Percentiles rank a stretch among this genome's conserved stretches.
phyloP scores from a whole-genome alignment of 2,797 vertebrate genomes.

The Trachops cirrhosus region DNA sequence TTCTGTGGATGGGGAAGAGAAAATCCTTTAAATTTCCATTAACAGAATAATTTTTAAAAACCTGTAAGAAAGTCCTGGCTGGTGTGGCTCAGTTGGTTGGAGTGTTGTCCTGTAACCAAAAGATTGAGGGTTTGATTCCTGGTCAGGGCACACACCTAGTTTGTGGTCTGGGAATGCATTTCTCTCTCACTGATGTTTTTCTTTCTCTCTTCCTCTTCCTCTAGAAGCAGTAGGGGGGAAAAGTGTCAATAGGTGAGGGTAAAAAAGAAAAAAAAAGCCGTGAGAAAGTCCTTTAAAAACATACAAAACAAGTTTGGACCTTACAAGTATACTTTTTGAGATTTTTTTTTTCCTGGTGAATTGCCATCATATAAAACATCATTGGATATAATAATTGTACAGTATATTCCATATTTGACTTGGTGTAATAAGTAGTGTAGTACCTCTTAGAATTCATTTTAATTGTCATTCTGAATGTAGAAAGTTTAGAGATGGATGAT shows the following conservation, averaged over 20 bases:
- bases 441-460: slow-evolving; percentile 29
- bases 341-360: background rate
- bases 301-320: background rate
- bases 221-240: background rate
- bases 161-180: background rate
- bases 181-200: background rate
- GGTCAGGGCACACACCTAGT: background rate
- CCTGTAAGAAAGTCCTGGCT: background rate
- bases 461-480: background rate
- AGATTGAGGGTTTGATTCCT: background rate
- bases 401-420: background rate
- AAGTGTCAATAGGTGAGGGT: too few relatives aligned
- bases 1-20: background rate
- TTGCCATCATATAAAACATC: background rate
- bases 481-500: background rate
- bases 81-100: background rate
- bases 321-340: background rate
- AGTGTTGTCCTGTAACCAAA: background rate
- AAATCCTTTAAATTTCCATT: background rate
- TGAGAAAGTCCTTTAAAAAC: background rate
- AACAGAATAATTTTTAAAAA: background rate
- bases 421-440: background rate
- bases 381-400: background rate
- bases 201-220: background rate
- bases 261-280: background rate